Conservation (phyloP, 2,113 vertebrate species). For the Mirza zaza region DNA sequence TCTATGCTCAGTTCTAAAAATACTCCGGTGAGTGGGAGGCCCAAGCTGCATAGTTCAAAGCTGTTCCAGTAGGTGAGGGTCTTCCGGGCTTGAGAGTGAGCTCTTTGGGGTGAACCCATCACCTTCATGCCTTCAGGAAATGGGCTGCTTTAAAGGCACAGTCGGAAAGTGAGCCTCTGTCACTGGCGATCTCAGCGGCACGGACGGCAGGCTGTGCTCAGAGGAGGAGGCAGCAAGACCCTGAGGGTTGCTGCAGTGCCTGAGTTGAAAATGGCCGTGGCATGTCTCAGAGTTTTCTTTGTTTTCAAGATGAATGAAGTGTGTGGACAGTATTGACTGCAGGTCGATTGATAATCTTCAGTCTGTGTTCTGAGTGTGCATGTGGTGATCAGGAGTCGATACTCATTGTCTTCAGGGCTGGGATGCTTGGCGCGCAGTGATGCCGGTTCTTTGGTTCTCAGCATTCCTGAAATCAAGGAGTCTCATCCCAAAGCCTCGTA, state of each 20-base stretch:
- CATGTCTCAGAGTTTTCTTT: not conserved
- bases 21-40: conserved; percentile 31
- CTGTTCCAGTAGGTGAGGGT: not conserved
- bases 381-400: conserved; percentile 8
- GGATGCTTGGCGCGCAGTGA: not conserved
- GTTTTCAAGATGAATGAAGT: conserved; percentile 17
- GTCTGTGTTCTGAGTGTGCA: not conserved
- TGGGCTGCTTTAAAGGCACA: not conserved
- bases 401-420: conserved; percentile 30
- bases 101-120: not conserved
- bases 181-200: not conserved
- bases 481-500: not conserved
- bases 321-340: conserved; percentile 34
- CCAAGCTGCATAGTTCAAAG: not conserved
- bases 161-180: not conserved
- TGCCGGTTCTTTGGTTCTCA: conserved; percentile 15
- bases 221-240: not conserved
- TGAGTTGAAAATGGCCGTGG: not conserved
- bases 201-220: not conserved
- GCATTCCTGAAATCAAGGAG: not conserved
- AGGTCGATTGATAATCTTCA: conserved; percentile 55
- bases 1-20: conserved; percentile 60
- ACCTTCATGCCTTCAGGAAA: not conserved
- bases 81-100: not conserved
- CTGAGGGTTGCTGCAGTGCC: not conserved